Base-by-base conservation (phyloP, 2,113 vertebrate species). In the Murina feae region DNA sequence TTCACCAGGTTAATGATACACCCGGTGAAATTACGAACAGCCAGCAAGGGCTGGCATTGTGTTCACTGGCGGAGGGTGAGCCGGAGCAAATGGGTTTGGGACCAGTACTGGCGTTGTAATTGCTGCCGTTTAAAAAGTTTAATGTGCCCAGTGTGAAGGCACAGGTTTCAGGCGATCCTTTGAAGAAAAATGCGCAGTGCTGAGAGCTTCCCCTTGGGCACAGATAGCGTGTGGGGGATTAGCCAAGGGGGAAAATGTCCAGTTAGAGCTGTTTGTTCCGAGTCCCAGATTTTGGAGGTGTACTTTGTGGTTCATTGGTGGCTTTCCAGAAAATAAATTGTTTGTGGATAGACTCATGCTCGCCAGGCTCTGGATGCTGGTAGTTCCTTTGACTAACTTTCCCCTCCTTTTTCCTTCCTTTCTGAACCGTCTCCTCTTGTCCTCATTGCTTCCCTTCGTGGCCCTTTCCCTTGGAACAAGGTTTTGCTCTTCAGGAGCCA, bases 61-160 rank as follows among this genome's bases (percentile, higher is more conserved):
- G 25, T 42, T 17, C 87, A 4, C 53, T 44, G 47, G 23, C 55
- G 25, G 87, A 87, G 60, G 80, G 32, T 9, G 23, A 87, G 39
- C 51, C 28, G 30, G 35, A 90, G 23, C 16, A 47, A 53, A 63
- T 35, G 35, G 72, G n/a, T 89, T 95, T 86, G 51, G 49, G 63
- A 76, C 71, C n/a, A 58, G 5, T 47, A 49, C 49, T 42, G 60
- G 25, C 28, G 74, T 94, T 92, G 87, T 85, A 87, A 63, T 69
- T 85, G 53, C 84, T 96, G n/a, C 72, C 60, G 58, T 94, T 95
- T 83, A 78, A 87, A 88, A 91, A 90, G 58, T 81, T 49, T 23
- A 78, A 83, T 86, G 25, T 86, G 32, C 14, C 42, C 32, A 39
- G 0, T 35, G 76, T 85, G 78, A 96, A 93, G 35, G 23, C 37